Percentiles rank a stretch among this genome's conserved stretches.
These are phyloP conservation scores for Nephrocerus scutellatus DNA, from an alignment of 2,888 invertebrate species.

Conservation along the genomic window DNA sequence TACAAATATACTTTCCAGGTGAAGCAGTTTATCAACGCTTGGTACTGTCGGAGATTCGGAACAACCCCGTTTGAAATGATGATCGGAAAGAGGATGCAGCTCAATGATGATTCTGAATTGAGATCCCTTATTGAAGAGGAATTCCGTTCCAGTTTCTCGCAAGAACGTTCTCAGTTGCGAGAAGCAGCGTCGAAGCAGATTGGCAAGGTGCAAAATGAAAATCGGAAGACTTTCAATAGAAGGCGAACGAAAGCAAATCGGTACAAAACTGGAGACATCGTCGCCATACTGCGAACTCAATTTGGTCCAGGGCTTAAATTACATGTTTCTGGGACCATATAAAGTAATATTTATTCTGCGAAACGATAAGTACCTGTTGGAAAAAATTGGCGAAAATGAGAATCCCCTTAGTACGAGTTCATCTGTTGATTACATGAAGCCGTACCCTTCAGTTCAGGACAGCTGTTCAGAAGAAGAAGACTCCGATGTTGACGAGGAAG, in stretches of 20 bases:
- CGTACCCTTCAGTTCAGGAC: slow-evolving; percentile 1
- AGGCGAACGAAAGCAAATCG: background rate
- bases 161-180: background rate
- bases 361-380: slow-evolving; percentile 9
- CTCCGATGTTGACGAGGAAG: background rate
- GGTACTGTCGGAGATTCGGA: background rate
- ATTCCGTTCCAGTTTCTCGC: background rate
- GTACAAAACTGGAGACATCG: slow-evolving; percentile 5
- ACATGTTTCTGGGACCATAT: slow-evolving; percentile 13
- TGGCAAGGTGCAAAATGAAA: slow-evolving; percentile 4
- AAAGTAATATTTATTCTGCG: slow-evolving; percentile 1
- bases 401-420: slow-evolving; percentile 10
- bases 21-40: slow-evolving; percentile 22
- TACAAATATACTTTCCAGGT: slow-evolving; percentile 21
- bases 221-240: background rate
- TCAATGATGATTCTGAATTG: background rate
- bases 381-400: slow-evolving; percentile 11
- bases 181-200: background rate
- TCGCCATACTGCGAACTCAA: slow-evolving; percentile 13
- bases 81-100: slow-evolving; percentile 1
- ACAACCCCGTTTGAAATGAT: slow-evolving; percentile 3
- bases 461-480: slow-evolving; percentile 6
- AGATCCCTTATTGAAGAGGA: background rate
- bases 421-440: slow-evolving; percentile 12
- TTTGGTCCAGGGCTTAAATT: slow-evolving; percentile 9